Evolutionary conservation across 1,140 invertebrate genomes (phyloP), one percentile per base, ranked within the genome.

Genomic region (Orchestia grillus): DNA sequence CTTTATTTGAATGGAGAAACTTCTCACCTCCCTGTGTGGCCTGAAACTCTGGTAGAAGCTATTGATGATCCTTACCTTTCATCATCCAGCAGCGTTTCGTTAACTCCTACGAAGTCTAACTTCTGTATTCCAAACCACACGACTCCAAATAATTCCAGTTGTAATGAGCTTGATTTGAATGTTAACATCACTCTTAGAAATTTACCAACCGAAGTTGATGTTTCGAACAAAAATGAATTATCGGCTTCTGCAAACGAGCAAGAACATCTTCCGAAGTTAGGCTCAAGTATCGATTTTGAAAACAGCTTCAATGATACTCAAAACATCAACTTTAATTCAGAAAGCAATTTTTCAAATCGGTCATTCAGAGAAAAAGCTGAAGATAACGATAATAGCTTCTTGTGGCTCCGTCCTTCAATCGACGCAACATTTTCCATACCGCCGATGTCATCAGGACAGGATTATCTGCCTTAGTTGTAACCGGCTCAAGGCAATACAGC

Each of bases 1-100:
- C 92, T n/a, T 45, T 45, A 45, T 94, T 15, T 40, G 36, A 44
- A 40, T 28, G 43, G 43, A 45, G 92, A 94, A 45, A 44, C 92
- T 23, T 94, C 92, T 0, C 92, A 40, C 8, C 92, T 94, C 0
- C 43, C 92, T 40, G 43, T 94, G 43, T 94, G 92, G 92, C 92
- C 92, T 6, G 92, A 94, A 47, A 45, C 43, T 4, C 40, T 45
- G 44, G 28, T 94, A 23, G 92, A 94, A 44, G 36, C 43, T 47
- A 47, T 94, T n/a, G 44, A 45, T 44, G 92, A 94, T 47, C 92
- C 92, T 44, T 94, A 94, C 44, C 44, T 94, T 6, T 94, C 43
- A 40, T 94, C 92, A 15, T 11, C 43, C 1, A 40, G 92, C 40
- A 94, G 92, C 44, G 40, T 44, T 44, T 42, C 44, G 11, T n/a